These are phyloP conservation scores for Drosophila rhopaloa DNA, from an alignment of 1,140 invertebrate genomes.

Conservation along the genomic window DNA sequence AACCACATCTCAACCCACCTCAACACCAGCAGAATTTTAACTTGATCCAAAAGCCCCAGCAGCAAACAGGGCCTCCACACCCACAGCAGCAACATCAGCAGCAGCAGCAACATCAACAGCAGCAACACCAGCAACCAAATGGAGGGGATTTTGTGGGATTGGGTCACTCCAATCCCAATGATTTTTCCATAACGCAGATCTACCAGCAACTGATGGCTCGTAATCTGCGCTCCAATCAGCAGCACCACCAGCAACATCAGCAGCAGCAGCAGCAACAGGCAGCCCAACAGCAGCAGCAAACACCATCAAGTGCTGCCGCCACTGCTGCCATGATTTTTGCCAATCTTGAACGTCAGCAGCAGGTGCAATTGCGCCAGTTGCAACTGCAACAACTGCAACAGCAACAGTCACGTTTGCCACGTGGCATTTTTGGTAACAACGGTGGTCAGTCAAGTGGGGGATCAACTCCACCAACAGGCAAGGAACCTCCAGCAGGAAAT, in stretches of 20 bases:
- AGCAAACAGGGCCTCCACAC: not conserved
- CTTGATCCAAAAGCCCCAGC: not conserved
- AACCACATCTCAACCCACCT: not conserved
- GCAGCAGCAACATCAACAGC: slow-evolving; percentile 30
- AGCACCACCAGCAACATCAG: slow-evolving; percentile 22
- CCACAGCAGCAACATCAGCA: slow-evolving; percentile 19
- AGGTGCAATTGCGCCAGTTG: slow-evolving; percentile 41
- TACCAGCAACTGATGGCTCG: slow-evolving; percentile 54
- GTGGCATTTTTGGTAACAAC: slow-evolving; percentile 50
- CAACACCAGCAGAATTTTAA: not conserved
- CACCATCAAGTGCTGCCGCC: slow-evolving; percentile 18
- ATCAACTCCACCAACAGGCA: not conserved
- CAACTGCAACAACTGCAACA: slow-evolving; percentile 30
- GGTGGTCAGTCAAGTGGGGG: slow-evolving; percentile 1
- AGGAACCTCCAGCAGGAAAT: slow-evolving; percentile 15
- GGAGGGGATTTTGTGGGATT: slow-evolving; percentile 1
- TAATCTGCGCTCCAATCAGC: slow-evolving; percentile 42
- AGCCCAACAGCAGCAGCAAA: slow-evolving; percentile 15
- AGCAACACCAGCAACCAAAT: slow-evolving; percentile 13
- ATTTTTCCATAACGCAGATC: slow-evolving; percentile 34
- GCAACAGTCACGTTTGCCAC: slow-evolving; percentile 23
- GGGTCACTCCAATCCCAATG: slow-evolving; percentile 23
- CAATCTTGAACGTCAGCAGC: slow-evolving; percentile 46
- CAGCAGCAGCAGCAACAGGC: slow-evolving; percentile 9
- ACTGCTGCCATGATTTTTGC: slow-evolving; percentile 53